phyloP scores from a whole-genome alignment of 2,888 invertebrate species.

The Homarus gammarus region DNA sequence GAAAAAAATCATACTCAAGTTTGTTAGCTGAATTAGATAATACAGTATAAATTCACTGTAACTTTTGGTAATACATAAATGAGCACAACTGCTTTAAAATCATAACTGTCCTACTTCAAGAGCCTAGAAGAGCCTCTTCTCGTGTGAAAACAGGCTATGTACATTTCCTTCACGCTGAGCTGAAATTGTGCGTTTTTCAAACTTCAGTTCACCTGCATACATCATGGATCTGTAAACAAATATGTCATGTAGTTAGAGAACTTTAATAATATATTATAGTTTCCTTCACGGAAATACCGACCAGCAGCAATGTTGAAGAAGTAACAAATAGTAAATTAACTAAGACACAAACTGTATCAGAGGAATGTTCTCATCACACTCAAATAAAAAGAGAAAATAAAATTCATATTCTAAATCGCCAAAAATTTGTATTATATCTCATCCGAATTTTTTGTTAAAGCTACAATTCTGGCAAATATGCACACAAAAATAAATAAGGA shows the following conservation, averaged over 20 bases:
- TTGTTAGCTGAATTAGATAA: not conserved
- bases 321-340: no score
- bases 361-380: no score
- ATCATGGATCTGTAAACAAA: slow-evolving; percentile 82
- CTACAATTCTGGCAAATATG: no score
- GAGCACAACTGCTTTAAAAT: not conserved
- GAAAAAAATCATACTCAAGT: not conserved
- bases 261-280: no score
- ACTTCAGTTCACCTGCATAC: slow-evolving; percentile 92
- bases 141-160: slow-evolving; percentile 97
- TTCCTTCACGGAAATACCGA: not conserved
- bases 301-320: no score
- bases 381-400: no score
- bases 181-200: slow-evolving; percentile 96
- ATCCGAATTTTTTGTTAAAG: no score
- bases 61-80: not conserved
- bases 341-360: no score
- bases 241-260: slow-evolving; percentile 13
- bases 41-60: not conserved
- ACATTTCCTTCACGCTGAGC: slow-evolving; percentile 99
- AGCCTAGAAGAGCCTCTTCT: slow-evolving; percentile 85
- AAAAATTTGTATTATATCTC: no score
- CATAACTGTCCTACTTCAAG: not conserved
- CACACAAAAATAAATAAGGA: no score
- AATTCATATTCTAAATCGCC: no score